Evolutionary conservation across 2,888 invertebrate genomes (phyloP).

Genomic region (Trissolcus brochymenae): DNA sequence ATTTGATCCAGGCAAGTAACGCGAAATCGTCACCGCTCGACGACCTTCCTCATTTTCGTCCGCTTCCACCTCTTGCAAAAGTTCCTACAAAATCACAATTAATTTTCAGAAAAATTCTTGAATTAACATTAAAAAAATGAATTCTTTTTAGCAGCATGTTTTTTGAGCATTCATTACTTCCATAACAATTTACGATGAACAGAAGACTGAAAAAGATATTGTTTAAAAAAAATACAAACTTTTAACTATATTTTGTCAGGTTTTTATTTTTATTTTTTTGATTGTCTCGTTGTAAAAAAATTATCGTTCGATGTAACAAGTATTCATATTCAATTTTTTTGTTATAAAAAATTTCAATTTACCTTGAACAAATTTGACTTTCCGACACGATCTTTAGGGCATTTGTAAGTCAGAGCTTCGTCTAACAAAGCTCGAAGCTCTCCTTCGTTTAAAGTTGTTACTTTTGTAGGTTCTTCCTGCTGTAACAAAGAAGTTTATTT

Average conservation of each 20-base stretch:
- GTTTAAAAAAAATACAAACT: too few relatives aligned
- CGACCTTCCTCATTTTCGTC: constrained; percentile 80
- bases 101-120: neutral
- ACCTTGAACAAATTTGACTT: constrained; percentile 91
- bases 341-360: too few relatives aligned
- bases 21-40: constrained; percentile 72
- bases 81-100: constrained; percentile 78
- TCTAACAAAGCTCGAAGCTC: constrained; percentile 87
- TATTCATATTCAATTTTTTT: neutral
- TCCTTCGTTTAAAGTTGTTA: constrained; percentile 83
- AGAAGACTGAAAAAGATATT: too few relatives aligned
- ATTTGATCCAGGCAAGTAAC: constrained; percentile 73
- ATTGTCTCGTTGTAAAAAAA: too few relatives aligned
- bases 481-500: constrained; percentile 25
- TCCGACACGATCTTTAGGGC: constrained; percentile 89
- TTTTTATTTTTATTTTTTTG: too few relatives aligned
- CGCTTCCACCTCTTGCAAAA: constrained; percentile 86
- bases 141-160: too few relatives aligned
- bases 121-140: too few relatives aligned
- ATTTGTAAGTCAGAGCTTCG: constrained; percentile 90
- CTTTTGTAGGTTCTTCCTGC: constrained; percentile 74
- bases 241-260: too few relatives aligned
- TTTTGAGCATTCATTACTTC: too few relatives aligned
- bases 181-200: too few relatives aligned
- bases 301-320: too few relatives aligned